phyloP scores from a whole-genome alignment of 2,113 vertebrate species.

The Synchiropus splendidus region DNA sequence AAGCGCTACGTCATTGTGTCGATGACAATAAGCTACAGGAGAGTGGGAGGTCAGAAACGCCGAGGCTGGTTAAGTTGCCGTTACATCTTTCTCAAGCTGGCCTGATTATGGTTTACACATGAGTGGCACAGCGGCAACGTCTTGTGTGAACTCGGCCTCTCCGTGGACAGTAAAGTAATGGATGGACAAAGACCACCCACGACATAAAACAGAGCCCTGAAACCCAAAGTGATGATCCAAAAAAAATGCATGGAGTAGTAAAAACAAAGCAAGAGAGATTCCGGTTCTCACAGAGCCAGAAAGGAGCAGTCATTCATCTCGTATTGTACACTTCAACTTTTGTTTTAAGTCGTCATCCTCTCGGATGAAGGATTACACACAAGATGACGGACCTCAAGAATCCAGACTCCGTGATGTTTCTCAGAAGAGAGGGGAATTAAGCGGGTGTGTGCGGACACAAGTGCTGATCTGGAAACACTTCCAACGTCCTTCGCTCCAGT shows the following conservation, averaged over 20 bases:
- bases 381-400: conserved; percentile 34
- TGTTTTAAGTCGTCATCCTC: conserved; percentile 30
- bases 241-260: neutral
- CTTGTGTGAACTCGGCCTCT: conserved; percentile 50
- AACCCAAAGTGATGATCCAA: conserved; percentile 23
- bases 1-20: conserved; percentile 38
- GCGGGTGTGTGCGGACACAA: too few species aligned
- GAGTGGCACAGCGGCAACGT: conserved; percentile 54
- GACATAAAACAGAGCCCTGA: conserved; percentile 26
- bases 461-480: too few species aligned
- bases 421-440: too few species aligned
- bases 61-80: conserved; percentile 46
- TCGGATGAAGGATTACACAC: conserved; percentile 22
- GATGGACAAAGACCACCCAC: conserved; percentile 58
- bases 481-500: too few species aligned
- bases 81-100: conserved; percentile 51
- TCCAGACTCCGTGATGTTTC: conserved; percentile 6
- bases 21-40: conserved; percentile 47
- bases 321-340: conserved; percentile 27
- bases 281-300: conserved; percentile 11
- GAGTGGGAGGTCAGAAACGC: conserved; percentile 44
- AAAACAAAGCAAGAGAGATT: conserved; percentile 26
- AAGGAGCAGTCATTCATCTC: conserved; percentile 24
- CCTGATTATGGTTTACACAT: conserved; percentile 59
- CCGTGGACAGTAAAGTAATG: conserved; percentile 43